phyloP scores from a whole-genome alignment of 1,140 invertebrate species.

The Apis mellifera region Amel_HAv3.1 CM009938.2:8974501-8975000 shows the following conservation, averaged over 20 bases:
- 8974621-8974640: neutral
- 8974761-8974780: conserved; percentile 14
- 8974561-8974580: too few relatives aligned
- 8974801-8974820: neutral
- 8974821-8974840: neutral
- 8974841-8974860: too few relatives aligned
- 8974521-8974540: too few relatives aligned
- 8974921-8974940: too few relatives aligned
- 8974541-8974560: too few relatives aligned
- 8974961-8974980: too few relatives aligned
- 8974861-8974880: too few relatives aligned
- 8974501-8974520: too few relatives aligned
- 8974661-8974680: neutral
- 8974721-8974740: neutral
- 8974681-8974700: conserved; percentile 1
- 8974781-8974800: neutral
- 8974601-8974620: neutral
- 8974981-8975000: neutral
- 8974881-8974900: too few relatives aligned
- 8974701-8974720: neutral
- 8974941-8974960: too few relatives aligned
- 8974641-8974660: neutral
- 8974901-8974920: too few relatives aligned
- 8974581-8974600: neutral
- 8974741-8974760: conserved; percentile 18